Base-by-base conservation (phyloP, 2,797 vertebrate species). In the Numenius phaeopus region DNA sequence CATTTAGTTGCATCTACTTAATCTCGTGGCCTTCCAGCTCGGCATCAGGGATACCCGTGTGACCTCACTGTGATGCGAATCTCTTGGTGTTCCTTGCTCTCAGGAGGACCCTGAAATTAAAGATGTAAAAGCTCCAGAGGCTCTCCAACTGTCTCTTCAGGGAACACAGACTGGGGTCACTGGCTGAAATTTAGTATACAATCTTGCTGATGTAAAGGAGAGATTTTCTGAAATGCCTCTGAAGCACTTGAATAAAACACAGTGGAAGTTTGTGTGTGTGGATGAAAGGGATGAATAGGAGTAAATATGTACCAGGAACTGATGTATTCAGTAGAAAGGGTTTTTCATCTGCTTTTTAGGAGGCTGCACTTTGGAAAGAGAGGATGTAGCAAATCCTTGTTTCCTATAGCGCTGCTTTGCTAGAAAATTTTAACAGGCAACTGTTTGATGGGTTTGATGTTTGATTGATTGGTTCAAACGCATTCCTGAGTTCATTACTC, bases 91-190 rank as follows among this genome's bases (percentile, higher is more conserved):
- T 83, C 58, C 65, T 75, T 89, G 69, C 76, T 94, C 72, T 83
- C 92, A 83, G 50, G 42, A 87, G 32, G 59, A 49, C 52, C 3
- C 52, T 94, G 75, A 75, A 83, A 93, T 96, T 65, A 83, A 86
- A 91, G 49, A 84, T 83, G 88, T 87, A 87, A 44, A 92, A 89
- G 71, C 65, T 92, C 61, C 0, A 0, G 42, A 69, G 42, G 49
- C 14, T 91, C 40, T 78, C 37, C 49, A 81, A 49, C 39, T 81
- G 65, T 21, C 61, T 82, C 81, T 64, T 55, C 7, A 82, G 32
- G 12, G 71, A 78, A 79, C 94, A 76, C 1, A 71, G 40, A 44
- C 23, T 75, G 39, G 30, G 52, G 46, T 87, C 71, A 34, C 32
- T 62, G 72, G 37, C 30, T 52, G 79, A 91, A 95, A 91, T 83